Evolutionary conservation across 2,797 vertebrate genomes (phyloP).

Genomic region (Fistularia tabacaria): DNA sequence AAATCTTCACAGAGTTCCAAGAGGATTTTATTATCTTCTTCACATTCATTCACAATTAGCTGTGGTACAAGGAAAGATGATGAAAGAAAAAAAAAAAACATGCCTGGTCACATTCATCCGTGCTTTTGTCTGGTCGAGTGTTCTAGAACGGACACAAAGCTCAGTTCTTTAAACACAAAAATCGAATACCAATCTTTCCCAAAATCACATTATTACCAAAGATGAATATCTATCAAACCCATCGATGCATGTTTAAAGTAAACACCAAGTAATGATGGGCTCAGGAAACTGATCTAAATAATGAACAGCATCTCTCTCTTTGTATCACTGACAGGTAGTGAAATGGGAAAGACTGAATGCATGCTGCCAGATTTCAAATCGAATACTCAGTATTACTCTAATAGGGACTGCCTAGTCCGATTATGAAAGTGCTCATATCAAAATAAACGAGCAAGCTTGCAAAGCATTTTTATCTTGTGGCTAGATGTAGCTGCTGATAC

Average conservation of each 20-base stretch:
- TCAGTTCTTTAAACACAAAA: conserved; percentile 14
- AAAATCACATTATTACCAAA: conserved; percentile 25
- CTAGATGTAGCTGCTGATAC: not conserved
- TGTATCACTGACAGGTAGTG: conserved; percentile 18
- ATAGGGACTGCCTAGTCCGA: conserved; percentile 27
- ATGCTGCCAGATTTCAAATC: conserved; percentile 4
- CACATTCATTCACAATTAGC: conserved; percentile 35
- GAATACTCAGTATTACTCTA: conserved; percentile 15
- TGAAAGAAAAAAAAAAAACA: conserved; percentile 38
- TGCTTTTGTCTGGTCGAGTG: too few relatives aligned
- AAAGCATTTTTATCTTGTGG: conserved; percentile 1
- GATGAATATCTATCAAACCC: conserved; percentile 27
- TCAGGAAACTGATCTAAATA: conserved; percentile 31
- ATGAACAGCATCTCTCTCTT: conserved; percentile 21
- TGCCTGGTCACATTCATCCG: too few relatives aligned
- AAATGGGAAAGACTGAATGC: conserved; percentile 2
- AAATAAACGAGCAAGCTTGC: conserved; percentile 5
- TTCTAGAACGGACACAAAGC: too few relatives aligned
- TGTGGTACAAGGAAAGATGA: conserved; percentile 33
- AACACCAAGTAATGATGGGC: not conserved
- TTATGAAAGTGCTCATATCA: conserved; percentile 35
- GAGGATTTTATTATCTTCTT: conserved; percentile 33
- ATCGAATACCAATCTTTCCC: conserved; percentile 33
- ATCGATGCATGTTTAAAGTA: too few relatives aligned
- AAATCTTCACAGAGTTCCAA: conserved; percentile 36